Base-by-base conservation (phyloP, 2,888 invertebrate genomes). In the Synanthedon andrenaeformis region DNA sequence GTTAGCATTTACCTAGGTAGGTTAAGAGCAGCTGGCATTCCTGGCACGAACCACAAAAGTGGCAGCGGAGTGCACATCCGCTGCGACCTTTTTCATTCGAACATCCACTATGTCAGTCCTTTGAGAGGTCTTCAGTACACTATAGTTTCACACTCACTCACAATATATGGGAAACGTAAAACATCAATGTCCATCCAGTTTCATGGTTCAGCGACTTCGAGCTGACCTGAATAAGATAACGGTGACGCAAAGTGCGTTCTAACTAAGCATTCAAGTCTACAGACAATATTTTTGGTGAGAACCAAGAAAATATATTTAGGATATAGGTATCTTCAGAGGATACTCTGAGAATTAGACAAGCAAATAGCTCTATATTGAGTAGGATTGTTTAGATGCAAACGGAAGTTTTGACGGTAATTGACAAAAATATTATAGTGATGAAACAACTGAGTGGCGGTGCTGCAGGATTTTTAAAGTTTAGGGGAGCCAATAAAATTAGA, bases 1-100 rank as follows among this genome's bases (percentile, higher is more conserved):
- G 35, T 35, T n/a, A 35, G 35, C 10, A 45, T 14, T 49, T 85
- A 86, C 86, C 86, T 86, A 77, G 85, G 82, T 72, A 87, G 80
- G 80, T 86, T 86, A 83, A 87, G 85, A 82, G 86, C 86, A 79
- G 84, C 79, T 82, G 86, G 87, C 86, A 88, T 85, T 87, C 82
- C 88, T 85, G 79, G 77, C 77, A 79, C 74, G 67, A 76, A 74
- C 79, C 79, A 83, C 83, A 79, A 81, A 68, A 70, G 65, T 68
- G 74, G 82, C 78, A 82, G 85, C 82, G 83, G 83, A 68, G 82
- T 84, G 82, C 79, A 82, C 85, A 85, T 86, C 83, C 86, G 82
- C 88, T 76, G 83, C 75, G 64, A 73, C 61, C 66, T 65, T 53
- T 61, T 65, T 77, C 74, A 64, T 62, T 60, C 59, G 41, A 65